phyloP scores from a whole-genome alignment of 2,113 vertebrate species.

The Mastomys coucha region DNA sequence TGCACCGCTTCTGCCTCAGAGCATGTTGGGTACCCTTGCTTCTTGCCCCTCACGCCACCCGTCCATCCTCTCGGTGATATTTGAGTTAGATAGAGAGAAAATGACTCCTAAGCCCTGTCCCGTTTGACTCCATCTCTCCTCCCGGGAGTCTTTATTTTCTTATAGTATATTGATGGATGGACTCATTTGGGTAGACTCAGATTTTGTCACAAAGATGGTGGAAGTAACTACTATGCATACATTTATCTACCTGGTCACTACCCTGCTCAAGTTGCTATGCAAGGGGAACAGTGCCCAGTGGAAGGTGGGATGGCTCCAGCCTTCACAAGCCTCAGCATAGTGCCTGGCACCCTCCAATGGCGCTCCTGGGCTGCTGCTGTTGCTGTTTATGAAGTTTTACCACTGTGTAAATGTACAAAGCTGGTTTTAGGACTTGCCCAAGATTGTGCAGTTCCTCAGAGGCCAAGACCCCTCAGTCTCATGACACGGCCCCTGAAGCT shows the following conservation, averaged over 20 bases:
- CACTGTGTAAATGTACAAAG: background rate
- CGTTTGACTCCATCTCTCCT: background rate
- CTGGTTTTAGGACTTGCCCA: background rate
- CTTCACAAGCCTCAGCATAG: background rate
- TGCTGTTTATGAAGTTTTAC: background rate
- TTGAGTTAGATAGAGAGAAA: background rate
- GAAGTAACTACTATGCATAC: too few relatives aligned
- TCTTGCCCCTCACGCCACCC: background rate
- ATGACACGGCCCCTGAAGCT: conserved; percentile 32
- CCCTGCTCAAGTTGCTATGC: background rate
- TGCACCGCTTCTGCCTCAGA: background rate
- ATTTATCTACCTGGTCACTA: too few relatives aligned
- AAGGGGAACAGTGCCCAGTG: background rate
- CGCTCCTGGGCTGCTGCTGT: background rate
- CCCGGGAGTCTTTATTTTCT: background rate
- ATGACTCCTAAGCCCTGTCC: background rate
- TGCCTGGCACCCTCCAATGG: background rate
- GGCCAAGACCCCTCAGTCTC: background rate
- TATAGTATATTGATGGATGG: background rate
- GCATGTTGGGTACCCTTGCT: background rate
- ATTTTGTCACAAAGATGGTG: too few relatives aligned
- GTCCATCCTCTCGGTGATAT: background rate
- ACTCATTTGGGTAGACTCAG: background rate
- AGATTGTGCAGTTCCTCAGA: conserved; percentile 28
- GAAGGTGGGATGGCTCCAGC: too few relatives aligned